phyloP scores from a whole-genome alignment of 2,888 invertebrate genomes.

The Nephrocerus scutellatus region DNA sequence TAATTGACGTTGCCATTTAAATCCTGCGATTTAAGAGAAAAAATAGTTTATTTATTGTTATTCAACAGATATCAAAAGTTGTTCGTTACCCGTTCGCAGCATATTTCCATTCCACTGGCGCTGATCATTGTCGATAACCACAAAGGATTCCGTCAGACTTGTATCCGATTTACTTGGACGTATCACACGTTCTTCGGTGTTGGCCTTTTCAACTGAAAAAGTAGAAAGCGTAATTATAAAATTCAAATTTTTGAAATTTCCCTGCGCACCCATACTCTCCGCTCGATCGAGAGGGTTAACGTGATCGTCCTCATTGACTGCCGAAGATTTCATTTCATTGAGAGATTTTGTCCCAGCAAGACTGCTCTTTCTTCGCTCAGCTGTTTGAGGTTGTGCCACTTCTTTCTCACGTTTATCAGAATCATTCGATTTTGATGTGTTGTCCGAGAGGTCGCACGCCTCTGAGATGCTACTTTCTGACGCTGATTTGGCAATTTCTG shows the following conservation, averaged over 20 bases:
- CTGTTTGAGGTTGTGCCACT: conserved; percentile 7
- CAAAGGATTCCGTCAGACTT: conserved; percentile 84
- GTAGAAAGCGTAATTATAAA: neutral
- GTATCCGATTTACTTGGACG: conserved; percentile 86
- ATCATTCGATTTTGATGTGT: conserved; percentile 62
- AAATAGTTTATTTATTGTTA: neutral
- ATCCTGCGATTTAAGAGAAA: conserved; percentile 50
- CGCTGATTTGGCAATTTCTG: conserved; percentile 68
- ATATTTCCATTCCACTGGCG: conserved; percentile 33
- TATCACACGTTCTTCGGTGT: conserved; percentile 56
- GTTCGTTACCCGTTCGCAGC: conserved; percentile 41
- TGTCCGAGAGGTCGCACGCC: conserved; percentile 64
- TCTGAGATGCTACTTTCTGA: conserved; percentile 84
- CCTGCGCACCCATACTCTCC: conserved; percentile 30
- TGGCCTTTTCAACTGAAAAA: neutral
- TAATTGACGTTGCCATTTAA: conserved; percentile 85
- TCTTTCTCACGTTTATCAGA: conserved; percentile 39
- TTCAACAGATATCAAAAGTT: neutral
- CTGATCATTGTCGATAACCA: conserved; percentile 58
- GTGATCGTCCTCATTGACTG: conserved; percentile 35
- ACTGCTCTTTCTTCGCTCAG: conserved; percentile 40
- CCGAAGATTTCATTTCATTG: conserved; percentile 47
- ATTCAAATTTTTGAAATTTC: conserved; percentile 16
- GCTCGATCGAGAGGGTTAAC: conserved; percentile 23
- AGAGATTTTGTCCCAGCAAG: conserved; percentile 45